phyloP scores from a whole-genome alignment of 2,888 invertebrate genomes.

The Branchellion lobata region DNA sequence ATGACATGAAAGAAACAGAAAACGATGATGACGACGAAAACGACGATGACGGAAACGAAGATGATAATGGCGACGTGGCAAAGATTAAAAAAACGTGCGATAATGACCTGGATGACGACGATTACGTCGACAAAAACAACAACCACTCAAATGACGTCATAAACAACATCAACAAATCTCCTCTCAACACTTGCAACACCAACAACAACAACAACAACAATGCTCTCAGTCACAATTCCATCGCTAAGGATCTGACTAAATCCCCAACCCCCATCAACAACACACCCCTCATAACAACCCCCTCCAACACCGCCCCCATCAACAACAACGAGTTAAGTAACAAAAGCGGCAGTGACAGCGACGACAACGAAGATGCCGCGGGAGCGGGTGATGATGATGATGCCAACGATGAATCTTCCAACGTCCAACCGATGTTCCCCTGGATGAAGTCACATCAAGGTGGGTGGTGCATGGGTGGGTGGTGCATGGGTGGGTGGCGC shows the following conservation, averaged over 20 bases:
- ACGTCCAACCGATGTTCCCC: constrained; percentile 42
- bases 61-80: not conserved
- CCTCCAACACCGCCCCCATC: not conserved
- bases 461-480: constrained; percentile 19
- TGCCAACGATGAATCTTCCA: constrained; percentile 25
- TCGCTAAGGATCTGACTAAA: constrained; percentile 6
- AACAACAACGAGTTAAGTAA: constrained; percentile 11
- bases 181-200: not conserved
- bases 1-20: not conserved
- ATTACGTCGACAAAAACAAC: not conserved
- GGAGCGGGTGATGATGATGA: constrained; percentile 35
- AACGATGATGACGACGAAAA: not conserved
- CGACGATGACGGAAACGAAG: constrained; percentile 4
- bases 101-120: not conserved
- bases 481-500: not conserved
- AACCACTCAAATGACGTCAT: not conserved
- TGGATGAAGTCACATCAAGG: constrained; percentile 44
- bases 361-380: constrained; percentile 3
- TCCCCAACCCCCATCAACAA: not conserved
- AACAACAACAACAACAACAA: not conserved
- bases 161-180: constrained; percentile 4
- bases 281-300: not conserved
- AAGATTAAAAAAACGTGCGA: not conserved
- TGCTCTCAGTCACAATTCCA: not conserved
- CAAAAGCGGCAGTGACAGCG: constrained; percentile 27